Percentiles rank a stretch among this genome's conserved stretches.
phyloP scores from a whole-genome alignment of 2,113 vertebrate genomes.

The Percina caprodes region DNA sequence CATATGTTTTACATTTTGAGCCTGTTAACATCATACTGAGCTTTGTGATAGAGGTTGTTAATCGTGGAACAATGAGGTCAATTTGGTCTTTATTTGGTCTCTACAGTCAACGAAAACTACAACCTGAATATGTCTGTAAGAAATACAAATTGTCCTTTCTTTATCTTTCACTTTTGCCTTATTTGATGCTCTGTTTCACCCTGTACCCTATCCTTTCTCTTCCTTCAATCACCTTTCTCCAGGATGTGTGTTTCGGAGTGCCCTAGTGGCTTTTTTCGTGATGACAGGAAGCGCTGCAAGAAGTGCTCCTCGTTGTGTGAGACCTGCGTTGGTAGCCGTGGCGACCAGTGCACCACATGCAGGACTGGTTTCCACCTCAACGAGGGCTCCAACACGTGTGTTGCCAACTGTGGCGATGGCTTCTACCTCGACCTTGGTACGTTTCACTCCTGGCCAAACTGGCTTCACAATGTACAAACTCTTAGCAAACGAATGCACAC shows the following conservation, averaged over 20 bases:
- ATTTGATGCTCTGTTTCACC: neutral
- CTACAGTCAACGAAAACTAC: neutral
- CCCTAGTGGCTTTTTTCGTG: slow-evolving; percentile 93
- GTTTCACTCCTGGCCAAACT: slow-evolving; percentile 25
- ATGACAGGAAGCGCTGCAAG: slow-evolving; percentile 95
- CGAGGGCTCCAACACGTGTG: slow-evolving; percentile 91
- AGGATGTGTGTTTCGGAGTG: slow-evolving; percentile 97
- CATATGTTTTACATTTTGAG: slow-evolving; percentile 16
- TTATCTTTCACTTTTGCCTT: neutral
- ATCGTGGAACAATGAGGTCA: neutral
- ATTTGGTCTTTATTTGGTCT: slow-evolving; percentile 3
- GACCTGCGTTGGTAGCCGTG: slow-evolving; percentile 92
- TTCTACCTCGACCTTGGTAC: slow-evolving; percentile 92
- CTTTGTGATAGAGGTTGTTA: slow-evolving; percentile 9
- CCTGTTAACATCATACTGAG: slow-evolving; percentile 4
- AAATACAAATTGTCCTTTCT: neutral
- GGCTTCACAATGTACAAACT: neutral
- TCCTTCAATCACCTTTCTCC: slow-evolving; percentile 28
- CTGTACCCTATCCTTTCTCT: neutral
- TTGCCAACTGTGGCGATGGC: slow-evolving; percentile 88
- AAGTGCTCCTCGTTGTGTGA: slow-evolving; percentile 95
- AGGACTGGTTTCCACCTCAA: slow-evolving; percentile 92
- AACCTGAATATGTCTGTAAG: neutral
- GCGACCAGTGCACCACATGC: slow-evolving; percentile 94
- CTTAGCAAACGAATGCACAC: neutral